These are phyloP conservation scores for Labeo rohita DNA, from an alignment of 2,113 vertebrate species.

Conservation along the genomic window DNA sequence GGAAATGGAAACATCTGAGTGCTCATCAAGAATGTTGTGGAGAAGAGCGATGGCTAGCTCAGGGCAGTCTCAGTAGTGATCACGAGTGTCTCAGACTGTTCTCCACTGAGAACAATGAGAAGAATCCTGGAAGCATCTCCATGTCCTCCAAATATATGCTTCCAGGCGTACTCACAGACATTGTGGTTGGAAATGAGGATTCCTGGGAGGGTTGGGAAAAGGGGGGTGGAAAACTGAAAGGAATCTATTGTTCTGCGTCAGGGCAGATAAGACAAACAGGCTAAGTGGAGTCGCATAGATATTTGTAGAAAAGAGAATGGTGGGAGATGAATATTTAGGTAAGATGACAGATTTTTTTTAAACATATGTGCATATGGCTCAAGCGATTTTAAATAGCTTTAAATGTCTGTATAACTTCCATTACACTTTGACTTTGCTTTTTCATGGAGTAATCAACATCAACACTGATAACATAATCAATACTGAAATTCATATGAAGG, in stretches of 20 bases:
- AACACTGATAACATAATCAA: too few relatives aligned
- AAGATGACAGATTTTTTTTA: neutral
- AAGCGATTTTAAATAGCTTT: too few relatives aligned
- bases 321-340: constrained; percentile 13
- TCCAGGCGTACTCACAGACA: constrained; percentile 70
- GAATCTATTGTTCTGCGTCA: constrained; percentile 71
- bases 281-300: constrained; percentile 70
- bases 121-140: constrained; percentile 64
- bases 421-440: too few relatives aligned
- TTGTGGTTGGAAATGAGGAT: constrained; percentile 76
- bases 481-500: neutral
- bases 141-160: constrained; percentile 74
- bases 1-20: constrained; percentile 56
- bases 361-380: too few relatives aligned
- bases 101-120: constrained; percentile 61
- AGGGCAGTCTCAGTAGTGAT: constrained; percentile 45
- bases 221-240: constrained; percentile 65
- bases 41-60: constrained; percentile 47
- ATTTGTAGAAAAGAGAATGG: constrained; percentile 29
- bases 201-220: constrained; percentile 64
- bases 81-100: constrained; percentile 47
- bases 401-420: too few relatives aligned
- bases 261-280: constrained; percentile 71
- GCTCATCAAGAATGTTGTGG: constrained; percentile 54
- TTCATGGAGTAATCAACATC: too few relatives aligned